phyloP scores from a whole-genome alignment of 2,113 vertebrate genomes.

The Silurus glanis region DNA sequence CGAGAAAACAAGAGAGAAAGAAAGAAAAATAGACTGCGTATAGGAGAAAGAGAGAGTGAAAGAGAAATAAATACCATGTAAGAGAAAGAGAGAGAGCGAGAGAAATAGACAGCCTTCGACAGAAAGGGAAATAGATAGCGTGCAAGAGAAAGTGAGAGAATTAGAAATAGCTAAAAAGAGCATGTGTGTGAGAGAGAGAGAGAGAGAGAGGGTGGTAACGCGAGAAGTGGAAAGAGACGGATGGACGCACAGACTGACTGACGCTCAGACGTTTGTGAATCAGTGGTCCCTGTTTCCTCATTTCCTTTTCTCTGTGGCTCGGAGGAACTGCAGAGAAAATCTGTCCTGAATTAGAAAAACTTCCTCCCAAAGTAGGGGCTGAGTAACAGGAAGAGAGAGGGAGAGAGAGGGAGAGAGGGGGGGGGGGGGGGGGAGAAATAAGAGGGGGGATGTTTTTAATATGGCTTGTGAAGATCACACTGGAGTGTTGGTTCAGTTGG shows the following conservation, averaged over 20 bases:
- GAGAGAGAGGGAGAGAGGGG: constrained; percentile 36
- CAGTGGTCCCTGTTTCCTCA: constrained; percentile 67
- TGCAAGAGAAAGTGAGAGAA: too few relatives aligned
- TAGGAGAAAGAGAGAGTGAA: too few relatives aligned
- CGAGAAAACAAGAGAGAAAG: too few relatives aligned
- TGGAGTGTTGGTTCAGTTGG: background rate
- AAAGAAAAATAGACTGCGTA: too few relatives aligned
- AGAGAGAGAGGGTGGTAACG: constrained; percentile 27
- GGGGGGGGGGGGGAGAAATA: background rate
- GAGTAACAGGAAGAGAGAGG: constrained; percentile 67
- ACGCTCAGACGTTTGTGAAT: constrained; percentile 65
- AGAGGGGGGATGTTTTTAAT: background rate
- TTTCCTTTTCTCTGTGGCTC: constrained; percentile 67
- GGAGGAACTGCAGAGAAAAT: constrained; percentile 66
- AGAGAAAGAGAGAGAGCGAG: too few relatives aligned
- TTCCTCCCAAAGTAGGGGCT: constrained; percentile 69
- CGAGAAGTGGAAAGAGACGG: constrained; percentile 40
- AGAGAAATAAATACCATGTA: too few relatives aligned
- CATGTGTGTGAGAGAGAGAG: background rate
- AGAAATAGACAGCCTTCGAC: too few relatives aligned
- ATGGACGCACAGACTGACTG: constrained; percentile 58
- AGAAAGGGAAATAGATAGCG: too few relatives aligned
- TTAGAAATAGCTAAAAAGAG: too few relatives aligned
- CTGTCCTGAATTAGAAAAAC: constrained; percentile 72
- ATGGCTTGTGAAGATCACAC: background rate